Evolutionary conservation across 2,888 invertebrate genomes (phyloP), one percentile per base, ranked within the genome.

Genomic region (Idaea biselata): DNA sequence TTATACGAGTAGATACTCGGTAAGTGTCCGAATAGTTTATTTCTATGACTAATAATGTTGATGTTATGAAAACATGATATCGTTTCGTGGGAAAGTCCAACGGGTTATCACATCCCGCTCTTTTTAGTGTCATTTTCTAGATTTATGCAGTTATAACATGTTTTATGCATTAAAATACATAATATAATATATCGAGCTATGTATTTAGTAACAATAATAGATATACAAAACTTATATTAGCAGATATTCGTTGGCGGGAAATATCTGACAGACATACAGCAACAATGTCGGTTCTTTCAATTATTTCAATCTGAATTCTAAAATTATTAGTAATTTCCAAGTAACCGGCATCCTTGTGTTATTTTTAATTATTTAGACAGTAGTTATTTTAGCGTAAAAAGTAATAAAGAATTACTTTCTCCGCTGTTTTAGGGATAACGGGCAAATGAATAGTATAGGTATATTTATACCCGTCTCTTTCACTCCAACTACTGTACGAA

Each of bases 1-100:
- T 88, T 93, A 93, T 87, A 83, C 89, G 76, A 93, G 93, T 92
- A 95, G 94, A 93, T 94, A 94, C 93, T 93, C 94, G 93, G 95
- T 95, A 91, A 95, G 95, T 95, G 63, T 64, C 69, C 59, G 73
- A 75, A 69, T 16, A 61, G 67, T 61, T 54, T 55, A 68, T 68
- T 58, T 67, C 65, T 64, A 60, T 68, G 61, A 62, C 59, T 64
- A 68, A 74, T 70, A 71, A 72, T 72, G 63, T 64, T 68, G 68
- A 70, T 77, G 73, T 78, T 79, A 71, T 77, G 78, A 85, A 85
- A 87, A 87, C 83, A 83, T 77, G 81, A 72, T 77, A 72, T 79
- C 75, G 71, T 66, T 76, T 78, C 76, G 80, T 88, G 89, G 88
- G 88, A 86, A 87, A 90, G 90, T 91, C 88, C 86, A 87, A 81